A percentile compares a stretch with the other conserved stretches of the same genome.
Conservation (phyloP, 1,140 invertebrate species). For the Littorina saxatilis region DNA sequence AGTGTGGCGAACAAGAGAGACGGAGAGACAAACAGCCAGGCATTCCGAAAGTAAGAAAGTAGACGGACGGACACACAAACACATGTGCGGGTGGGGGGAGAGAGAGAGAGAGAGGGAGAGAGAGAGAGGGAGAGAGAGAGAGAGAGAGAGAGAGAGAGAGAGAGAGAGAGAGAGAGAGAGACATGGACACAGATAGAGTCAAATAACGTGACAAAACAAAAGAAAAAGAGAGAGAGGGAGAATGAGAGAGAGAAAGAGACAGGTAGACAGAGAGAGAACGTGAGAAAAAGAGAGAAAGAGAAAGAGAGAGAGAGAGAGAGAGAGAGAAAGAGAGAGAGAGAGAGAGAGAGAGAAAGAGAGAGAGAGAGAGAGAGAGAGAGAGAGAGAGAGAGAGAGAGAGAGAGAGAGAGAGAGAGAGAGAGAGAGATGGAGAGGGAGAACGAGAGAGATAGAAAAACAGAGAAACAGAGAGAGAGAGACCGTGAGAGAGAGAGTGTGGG, state of each 20-base stretch:
- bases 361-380: not conserved
- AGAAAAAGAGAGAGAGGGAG: slow-evolving; percentile 5
- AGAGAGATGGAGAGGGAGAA: no score
- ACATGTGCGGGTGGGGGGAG: not conserved
- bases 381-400: slow-evolving; percentile 16
- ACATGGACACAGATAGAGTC: slow-evolving; percentile 13
- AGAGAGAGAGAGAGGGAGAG: slow-evolving; percentile 36
- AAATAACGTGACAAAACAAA: slow-evolving; percentile 7
- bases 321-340: not conserved
- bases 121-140: slow-evolving; percentile 29
- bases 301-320: not conserved
- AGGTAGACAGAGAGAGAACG: slow-evolving; percentile 7
- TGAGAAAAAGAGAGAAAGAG: slow-evolving; percentile 13
- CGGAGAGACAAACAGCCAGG: slow-evolving; percentile 5
- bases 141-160: slow-evolving; percentile 15
- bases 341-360: not conserved
- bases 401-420: not conserved
- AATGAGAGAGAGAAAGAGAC: slow-evolving; percentile 19
- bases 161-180: slow-evolving; percentile 35
- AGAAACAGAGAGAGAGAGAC: no score
- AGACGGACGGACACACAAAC: slow-evolving; percentile 12
- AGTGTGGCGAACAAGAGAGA: not conserved
- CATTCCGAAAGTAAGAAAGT: not conserved
- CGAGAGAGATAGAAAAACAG: no score
- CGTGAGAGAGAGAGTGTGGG: not conserved